A percentile compares a stretch with the other conserved stretches of the same genome.
Evolutionary conservation across 2,113 vertebrate genomes (phyloP).

Genomic region (Psittacula cyanocephala): DNA sequence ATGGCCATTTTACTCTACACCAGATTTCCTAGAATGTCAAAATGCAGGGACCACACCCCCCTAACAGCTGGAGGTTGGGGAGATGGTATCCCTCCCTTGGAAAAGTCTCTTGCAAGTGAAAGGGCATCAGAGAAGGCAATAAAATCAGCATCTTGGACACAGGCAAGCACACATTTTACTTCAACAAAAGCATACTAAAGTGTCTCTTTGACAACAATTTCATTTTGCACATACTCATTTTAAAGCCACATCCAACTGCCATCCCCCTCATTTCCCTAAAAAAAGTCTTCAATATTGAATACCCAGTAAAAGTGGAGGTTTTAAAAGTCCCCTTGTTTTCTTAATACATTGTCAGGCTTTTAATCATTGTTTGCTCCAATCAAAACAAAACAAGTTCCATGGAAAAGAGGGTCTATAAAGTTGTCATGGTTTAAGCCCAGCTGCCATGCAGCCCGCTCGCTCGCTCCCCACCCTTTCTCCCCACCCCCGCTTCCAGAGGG

Average conservation of each 20-base stretch:
- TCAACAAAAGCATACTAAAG: neutral
- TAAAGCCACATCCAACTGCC: neutral
- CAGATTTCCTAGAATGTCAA: neutral
- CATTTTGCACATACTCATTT: neutral
- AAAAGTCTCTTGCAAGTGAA: neutral
- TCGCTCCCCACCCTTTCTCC: no score
- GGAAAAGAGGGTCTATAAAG: neutral
- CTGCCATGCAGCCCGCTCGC: no score
- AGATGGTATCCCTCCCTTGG: neutral
- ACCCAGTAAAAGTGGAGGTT: neutral
- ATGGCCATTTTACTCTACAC: neutral
- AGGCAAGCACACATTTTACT: neutral
- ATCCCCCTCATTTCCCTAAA: neutral
- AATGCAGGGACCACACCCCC: neutral
- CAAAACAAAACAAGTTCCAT: neutral
- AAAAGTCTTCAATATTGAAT: neutral
- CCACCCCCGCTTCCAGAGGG: no score
- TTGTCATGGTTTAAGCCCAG: no score
- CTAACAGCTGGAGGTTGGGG: neutral
- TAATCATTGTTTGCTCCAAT: neutral
- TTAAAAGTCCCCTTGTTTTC: neutral
- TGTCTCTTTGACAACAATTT: neutral
- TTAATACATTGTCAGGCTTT: neutral
- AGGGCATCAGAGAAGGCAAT: neutral
- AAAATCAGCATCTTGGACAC: neutral